Conservation (phyloP, 92 coral and sea anemone species). For the Pocillopora meandrina region DNA sequence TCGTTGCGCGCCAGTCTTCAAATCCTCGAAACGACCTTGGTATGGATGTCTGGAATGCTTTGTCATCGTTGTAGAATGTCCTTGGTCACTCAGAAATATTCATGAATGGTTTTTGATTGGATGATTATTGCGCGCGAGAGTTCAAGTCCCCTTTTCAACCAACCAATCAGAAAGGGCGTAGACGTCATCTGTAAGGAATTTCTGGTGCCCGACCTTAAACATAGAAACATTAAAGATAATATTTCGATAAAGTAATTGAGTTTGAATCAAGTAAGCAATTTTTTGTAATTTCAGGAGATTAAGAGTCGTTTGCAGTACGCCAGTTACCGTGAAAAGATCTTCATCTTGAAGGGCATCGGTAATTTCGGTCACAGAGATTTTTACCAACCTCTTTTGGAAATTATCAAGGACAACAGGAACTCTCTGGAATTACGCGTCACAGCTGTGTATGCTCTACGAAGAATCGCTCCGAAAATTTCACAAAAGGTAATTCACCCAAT, state of each 20-base stretch:
- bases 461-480: slow-evolving; percentile 37
- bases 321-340: slow-evolving; percentile 26
- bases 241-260: too few species aligned
- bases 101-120: background rate
- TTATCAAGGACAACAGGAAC: slow-evolving; percentile 13
- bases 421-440: slow-evolving; percentile 27
- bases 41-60: background rate
- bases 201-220: background rate
- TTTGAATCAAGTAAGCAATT: background rate
- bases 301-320: slow-evolving; percentile 12
- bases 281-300: slow-evolving; percentile 6
- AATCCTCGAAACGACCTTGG: background rate
- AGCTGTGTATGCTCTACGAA: slow-evolving; percentile 26
- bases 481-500: slow-evolving; percentile 5
- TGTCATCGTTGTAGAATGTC: background rate
- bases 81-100: background rate
- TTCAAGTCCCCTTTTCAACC: background rate
- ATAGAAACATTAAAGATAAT: too few species aligned
- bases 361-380: slow-evolving; percentile 29
- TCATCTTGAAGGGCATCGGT: slow-evolving; percentile 29
- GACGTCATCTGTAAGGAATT: background rate
- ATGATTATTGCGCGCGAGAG: background rate
- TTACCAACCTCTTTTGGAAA: slow-evolving; percentile 19
- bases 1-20: too few species aligned
- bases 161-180: background rate